Conservation (phyloP, 2,113 vertebrate genomes). For the Zosterops hypoxanthus region DNA sequence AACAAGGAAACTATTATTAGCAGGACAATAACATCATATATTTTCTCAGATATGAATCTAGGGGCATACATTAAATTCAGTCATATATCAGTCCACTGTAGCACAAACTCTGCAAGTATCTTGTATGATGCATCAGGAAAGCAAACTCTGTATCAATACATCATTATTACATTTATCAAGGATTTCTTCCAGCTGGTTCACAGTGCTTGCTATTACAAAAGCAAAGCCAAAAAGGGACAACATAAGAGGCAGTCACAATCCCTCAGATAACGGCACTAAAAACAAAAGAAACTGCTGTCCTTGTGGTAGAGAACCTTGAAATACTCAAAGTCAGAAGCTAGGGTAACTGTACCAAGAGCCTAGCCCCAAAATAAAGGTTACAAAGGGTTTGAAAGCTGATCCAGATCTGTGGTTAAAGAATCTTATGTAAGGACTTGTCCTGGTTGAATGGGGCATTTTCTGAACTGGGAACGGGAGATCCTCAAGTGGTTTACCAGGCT, state of each 20-base stretch:
- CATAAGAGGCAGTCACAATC: background rate
- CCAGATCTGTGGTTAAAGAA: background rate
- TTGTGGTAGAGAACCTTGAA: background rate
- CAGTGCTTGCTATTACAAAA: background rate
- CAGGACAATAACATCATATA: background rate
- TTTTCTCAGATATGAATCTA: background rate
- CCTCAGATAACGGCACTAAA: background rate
- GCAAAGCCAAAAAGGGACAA: background rate
- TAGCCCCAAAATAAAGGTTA: background rate
- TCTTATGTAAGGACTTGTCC: background rate
- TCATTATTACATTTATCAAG: background rate
- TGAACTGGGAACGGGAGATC: background rate
- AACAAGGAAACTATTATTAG: background rate
- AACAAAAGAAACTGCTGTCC: background rate
- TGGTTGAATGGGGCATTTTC: background rate
- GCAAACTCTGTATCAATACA: background rate
- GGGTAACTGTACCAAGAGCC: background rate
- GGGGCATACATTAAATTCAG: background rate
- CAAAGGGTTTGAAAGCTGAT: background rate
- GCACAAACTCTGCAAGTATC: background rate
- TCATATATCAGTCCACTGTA: background rate
- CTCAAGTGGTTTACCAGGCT: background rate
- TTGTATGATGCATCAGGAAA: background rate
- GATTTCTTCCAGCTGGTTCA: background rate
- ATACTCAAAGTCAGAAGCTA: background rate